These are phyloP conservation scores for Pseudochromis fuscus DNA, from an alignment of 2,797 vertebrate genomes.

Conservation along the genomic window DNA sequence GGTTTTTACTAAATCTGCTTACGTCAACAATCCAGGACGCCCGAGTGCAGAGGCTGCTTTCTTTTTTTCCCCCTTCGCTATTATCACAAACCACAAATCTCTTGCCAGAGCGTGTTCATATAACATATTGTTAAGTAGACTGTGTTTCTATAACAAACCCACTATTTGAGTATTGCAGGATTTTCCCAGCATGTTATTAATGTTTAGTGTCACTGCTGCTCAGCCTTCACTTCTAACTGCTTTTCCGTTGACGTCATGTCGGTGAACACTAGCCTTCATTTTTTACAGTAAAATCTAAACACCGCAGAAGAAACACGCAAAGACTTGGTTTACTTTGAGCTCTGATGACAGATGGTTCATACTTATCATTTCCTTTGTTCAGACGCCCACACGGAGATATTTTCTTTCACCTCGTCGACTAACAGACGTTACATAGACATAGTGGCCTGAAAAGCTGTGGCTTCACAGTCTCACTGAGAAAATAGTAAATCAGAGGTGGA, in stretches of 20 bases:
- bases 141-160: slow-evolving; percentile 75
- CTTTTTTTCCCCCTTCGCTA: slow-evolving; percentile 16
- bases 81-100: slow-evolving; percentile 63
- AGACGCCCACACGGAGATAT: slow-evolving; percentile 84
- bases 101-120: slow-evolving; percentile 45
- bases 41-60: slow-evolving; percentile 29
- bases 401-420: slow-evolving; percentile 83
- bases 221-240: slow-evolving; percentile 39
- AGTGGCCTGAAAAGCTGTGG: slow-evolving; percentile 81
- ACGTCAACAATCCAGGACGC: slow-evolving; percentile 41
- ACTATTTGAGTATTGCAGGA: slow-evolving; percentile 72
- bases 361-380: slow-evolving; percentile 71
- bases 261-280: slow-evolving; percentile 58
- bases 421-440: slow-evolving; percentile 84
- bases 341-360: slow-evolving; percentile 50
- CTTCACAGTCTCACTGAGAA: slow-evolving; percentile 75
- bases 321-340: slow-evolving; percentile 38
- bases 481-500: slow-evolving; percentile 2
- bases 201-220: slow-evolving; percentile 28
- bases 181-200: slow-evolving; percentile 74
- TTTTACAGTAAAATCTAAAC: slow-evolving; percentile 64
- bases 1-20: slow-evolving; percentile 54
- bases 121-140: slow-evolving; percentile 74
- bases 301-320: slow-evolving; percentile 47
- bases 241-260: slow-evolving; percentile 64